Percentiles rank a stretch among this genome's conserved stretches.
Evolutionary conservation across 2,797 vertebrate genomes (phyloP).

Genomic region (Helicolenus hilgendorfi): DNA sequence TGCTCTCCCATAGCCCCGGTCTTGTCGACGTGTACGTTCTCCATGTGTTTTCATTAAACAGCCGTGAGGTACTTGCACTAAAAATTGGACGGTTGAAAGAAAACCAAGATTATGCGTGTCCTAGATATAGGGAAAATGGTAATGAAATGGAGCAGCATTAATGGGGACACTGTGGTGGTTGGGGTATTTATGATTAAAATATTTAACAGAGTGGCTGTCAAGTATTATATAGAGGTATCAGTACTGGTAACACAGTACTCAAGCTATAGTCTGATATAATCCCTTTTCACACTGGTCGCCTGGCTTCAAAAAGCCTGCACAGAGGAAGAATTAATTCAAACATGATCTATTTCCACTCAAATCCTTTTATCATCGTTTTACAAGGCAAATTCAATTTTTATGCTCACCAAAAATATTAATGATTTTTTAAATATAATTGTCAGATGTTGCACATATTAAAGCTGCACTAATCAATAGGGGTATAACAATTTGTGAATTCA

Average conservation of each 20-base stretch:
- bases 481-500: not conserved
- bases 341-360: constrained; percentile 34
- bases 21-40: constrained; percentile 35
- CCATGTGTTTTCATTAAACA: constrained; percentile 55
- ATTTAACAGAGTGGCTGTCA: constrained; percentile 64
- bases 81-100: constrained; percentile 74
- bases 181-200: constrained; percentile 76
- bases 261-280: constrained; percentile 65
- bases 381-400: constrained; percentile 13
- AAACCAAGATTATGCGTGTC: constrained; percentile 80
- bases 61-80: constrained; percentile 62
- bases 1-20: constrained; percentile 11
- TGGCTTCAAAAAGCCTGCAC: constrained; percentile 41
- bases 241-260: constrained; percentile 42
- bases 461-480: not conserved
- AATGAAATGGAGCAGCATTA: constrained; percentile 78
- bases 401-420: not conserved
- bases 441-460: constrained; percentile 9
- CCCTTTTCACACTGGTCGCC: constrained; percentile 60
- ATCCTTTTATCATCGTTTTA: constrained; percentile 52
- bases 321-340: constrained; percentile 43
- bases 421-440: not conserved
- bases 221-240: constrained; percentile 64
- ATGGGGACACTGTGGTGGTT: constrained; percentile 57
- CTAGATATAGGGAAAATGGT: constrained; percentile 79